Evolutionary conservation across 1,140 invertebrate species (phyloP).

Genomic region (Lysiphlebus fabarum): DNA sequence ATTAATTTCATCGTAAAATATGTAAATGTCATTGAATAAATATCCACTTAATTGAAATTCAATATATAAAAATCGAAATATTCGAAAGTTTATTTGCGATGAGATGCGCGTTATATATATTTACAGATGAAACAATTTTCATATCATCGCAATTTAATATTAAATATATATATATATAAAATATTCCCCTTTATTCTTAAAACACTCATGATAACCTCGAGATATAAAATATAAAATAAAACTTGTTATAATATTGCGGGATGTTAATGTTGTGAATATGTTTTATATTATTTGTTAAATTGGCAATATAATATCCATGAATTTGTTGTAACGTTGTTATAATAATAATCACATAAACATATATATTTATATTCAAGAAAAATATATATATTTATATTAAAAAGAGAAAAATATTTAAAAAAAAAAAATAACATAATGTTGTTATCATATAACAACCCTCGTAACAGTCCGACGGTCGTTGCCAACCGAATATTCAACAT

Average conservation of each 20-base stretch:
- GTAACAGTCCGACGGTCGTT: constrained; percentile 34
- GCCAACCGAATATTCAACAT: constrained; percentile 31
- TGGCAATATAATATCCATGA: constrained; percentile 19
- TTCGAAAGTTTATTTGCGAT: constrained; percentile 17
- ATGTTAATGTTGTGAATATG: constrained; percentile 9
- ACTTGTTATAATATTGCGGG: too few relatives aligned
- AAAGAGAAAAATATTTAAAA: too few relatives aligned
- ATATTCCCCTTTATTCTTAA: too few relatives aligned
- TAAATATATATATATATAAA: too few relatives aligned
- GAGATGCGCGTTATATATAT: too few relatives aligned
- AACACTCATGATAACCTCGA: too few relatives aligned
- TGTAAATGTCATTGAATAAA: constrained; percentile 14
- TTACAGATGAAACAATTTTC: constrained; percentile 21
- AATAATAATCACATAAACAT: too few relatives aligned
- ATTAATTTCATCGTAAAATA: not conserved
- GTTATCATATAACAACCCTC: constrained; percentile 34
- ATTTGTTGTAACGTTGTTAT: constrained; percentile 19
- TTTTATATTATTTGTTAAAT: constrained; percentile 17
- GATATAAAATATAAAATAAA: too few relatives aligned
- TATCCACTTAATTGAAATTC: constrained; percentile 12
- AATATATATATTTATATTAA: too few relatives aligned
- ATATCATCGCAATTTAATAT: not conserved
- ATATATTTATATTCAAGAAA: too few relatives aligned
- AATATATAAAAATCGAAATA: constrained; percentile 3
- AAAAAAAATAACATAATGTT: too few relatives aligned